Conservation (phyloP, 2,888 invertebrate species). For the Amphipyra berbera region DNA sequence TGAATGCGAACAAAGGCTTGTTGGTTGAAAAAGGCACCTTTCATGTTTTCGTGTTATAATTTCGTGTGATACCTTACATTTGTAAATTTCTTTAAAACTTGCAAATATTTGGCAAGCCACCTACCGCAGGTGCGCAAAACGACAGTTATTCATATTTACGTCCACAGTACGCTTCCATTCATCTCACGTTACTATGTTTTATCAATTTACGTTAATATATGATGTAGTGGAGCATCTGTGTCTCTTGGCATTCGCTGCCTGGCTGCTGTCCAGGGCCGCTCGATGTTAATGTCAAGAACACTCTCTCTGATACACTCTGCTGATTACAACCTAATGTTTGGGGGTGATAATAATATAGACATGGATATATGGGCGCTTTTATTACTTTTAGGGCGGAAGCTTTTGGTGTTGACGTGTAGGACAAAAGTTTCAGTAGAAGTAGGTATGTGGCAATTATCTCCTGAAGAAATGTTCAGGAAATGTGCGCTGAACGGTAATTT, state of each 20-base stretch:
- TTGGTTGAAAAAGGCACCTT: slow-evolving; percentile 9
- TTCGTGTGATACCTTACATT: neutral
- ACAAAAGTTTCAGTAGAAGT: no score
- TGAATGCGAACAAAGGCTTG: slow-evolving; percentile 19
- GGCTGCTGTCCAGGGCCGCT: slow-evolving; percentile 54
- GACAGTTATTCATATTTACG: slow-evolving; percentile 25
- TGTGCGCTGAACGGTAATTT: no score
- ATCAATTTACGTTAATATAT: slow-evolving; percentile 54
- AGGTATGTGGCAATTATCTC: no score
- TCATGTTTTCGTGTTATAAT: slow-evolving; percentile 6
- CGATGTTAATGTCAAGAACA: slow-evolving; percentile 66
- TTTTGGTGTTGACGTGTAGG: no score
- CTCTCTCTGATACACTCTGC: slow-evolving; percentile 36
- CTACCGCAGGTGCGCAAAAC: slow-evolving; percentile 27
- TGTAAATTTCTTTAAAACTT: slow-evolving; percentile 7
- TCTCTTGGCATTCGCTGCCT: slow-evolving; percentile 45
- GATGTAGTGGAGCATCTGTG: slow-evolving; percentile 54
- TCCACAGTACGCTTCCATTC: slow-evolving; percentile 31
- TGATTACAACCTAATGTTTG: slow-evolving; percentile 19
- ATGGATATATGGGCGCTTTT: neutral
- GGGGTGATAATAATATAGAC: slow-evolving; percentile 5
- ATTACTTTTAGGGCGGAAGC: neutral
- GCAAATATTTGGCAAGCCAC: slow-evolving; percentile 11
- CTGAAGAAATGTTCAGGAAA: no score
- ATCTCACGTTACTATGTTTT: slow-evolving; percentile 48